Evolutionary conservation across 2,888 invertebrate genomes (phyloP).

Genomic region (Chelonus formosanus): DNA sequence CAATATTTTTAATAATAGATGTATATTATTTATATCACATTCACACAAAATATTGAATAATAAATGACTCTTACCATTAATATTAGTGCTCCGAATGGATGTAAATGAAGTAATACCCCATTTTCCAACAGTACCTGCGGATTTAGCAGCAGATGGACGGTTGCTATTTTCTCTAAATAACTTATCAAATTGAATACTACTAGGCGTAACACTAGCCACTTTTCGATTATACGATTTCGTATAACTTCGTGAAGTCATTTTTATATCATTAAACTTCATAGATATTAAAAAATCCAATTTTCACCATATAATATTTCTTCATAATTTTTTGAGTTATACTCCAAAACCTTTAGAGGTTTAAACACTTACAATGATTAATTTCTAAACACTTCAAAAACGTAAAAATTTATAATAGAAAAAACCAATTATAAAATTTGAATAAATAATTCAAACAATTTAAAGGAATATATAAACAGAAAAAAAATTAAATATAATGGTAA

Average conservation of each 20-base stretch:
- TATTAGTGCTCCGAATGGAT: slow-evolving; percentile 80
- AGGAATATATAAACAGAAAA: slow-evolving; percentile 40
- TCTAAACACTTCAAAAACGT: too few relatives aligned
- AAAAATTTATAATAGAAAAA: background rate
- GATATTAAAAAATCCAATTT: slow-evolving; percentile 47
- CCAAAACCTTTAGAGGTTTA: too few relatives aligned
- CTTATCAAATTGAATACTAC: slow-evolving; percentile 74
- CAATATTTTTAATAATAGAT: slow-evolving; percentile 6
- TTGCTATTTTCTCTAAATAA: slow-evolving; percentile 81
- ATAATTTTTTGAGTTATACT: slow-evolving; percentile 37
- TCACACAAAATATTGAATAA: background rate
- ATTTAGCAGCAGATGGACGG: slow-evolving; percentile 86
- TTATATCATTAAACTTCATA: slow-evolving; percentile 45
- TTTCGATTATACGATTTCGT: slow-evolving; percentile 63
- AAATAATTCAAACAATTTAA: background rate
- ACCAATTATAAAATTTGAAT: slow-evolving; percentile 25
- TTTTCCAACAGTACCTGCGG: slow-evolving; percentile 90
- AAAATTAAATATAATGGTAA: slow-evolving; percentile 52
- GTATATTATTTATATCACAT: background rate
- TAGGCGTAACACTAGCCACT: slow-evolving; percentile 59
- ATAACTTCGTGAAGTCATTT: slow-evolving; percentile 63
- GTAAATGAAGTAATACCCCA: slow-evolving; percentile 96
- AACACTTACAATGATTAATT: too few relatives aligned
- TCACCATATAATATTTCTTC: slow-evolving; percentile 44
- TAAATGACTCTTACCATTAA: slow-evolving; percentile 70